These are phyloP conservation scores for Muricea muricata DNA, from an alignment of 92 coral and sea anemone species.

Conservation along the genomic window DNA sequence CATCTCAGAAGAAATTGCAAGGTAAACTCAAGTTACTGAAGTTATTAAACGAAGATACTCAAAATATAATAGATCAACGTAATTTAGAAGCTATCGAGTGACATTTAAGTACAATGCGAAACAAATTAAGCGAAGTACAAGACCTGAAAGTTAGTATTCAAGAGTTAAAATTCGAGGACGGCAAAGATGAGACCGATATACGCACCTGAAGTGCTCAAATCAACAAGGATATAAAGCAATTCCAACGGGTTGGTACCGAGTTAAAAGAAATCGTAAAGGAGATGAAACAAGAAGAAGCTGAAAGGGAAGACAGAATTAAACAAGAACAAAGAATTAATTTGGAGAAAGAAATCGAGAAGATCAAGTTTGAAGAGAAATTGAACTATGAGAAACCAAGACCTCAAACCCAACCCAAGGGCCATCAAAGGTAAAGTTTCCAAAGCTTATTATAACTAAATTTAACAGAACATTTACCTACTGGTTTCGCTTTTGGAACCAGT, in stretches of 20 bases:
- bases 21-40: background rate
- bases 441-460: background rate
- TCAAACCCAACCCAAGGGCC: background rate
- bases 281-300: background rate
- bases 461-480: background rate
- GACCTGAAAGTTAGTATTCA: background rate
- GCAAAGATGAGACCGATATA: background rate
- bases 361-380: background rate
- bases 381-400: background rate
- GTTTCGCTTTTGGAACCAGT: background rate
- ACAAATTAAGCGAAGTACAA: background rate
- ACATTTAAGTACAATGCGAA: background rate
- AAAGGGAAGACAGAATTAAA: background rate
- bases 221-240: background rate
- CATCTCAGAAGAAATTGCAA: background rate
- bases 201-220: background rate
- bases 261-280: background rate
- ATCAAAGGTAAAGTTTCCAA: background rate
- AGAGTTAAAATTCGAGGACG: background rate
- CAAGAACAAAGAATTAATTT: background rate
- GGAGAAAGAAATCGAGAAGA: background rate
- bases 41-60: background rate
- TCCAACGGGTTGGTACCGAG: background rate
- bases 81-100: conserved; percentile 8
- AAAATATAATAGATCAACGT: background rate